Base-by-base conservation (phyloP, 1,140 invertebrate species). In the Reticulitermes speratus region DNA sequence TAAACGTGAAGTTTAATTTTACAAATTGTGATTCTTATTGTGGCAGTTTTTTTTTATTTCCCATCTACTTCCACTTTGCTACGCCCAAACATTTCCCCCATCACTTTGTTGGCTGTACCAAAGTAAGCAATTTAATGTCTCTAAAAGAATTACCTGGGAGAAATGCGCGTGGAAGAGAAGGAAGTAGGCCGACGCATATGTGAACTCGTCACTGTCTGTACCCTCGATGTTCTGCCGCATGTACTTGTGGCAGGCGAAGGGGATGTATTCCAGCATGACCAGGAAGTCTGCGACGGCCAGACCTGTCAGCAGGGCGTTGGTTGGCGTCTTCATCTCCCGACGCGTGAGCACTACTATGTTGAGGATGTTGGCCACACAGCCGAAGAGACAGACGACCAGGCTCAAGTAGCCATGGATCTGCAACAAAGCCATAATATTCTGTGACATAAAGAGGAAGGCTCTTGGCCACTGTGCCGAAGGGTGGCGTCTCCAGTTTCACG, bases 281-380 rank as follows among this genome's bases (percentile, higher is more conserved):
- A 98, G 92, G 75, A 98, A 93, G 90, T 99, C 97, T 3, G 97
- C 96, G 1, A 98, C 94, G 0, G 98, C 98, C n/a, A 99, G 92
- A 14, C 96, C 97, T 0, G 97, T 98, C 3, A 95, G 92, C 89
- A 97, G 97, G 83, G 95, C 94, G 90, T 99, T 99, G 14, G 97
- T 98, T 0, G 98, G 97, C 3, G 97, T 96, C 83, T 93, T 91
- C 97, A 99, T 98, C 89, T 98, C 96, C 11, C 95, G 92, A 16
- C 97, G 94, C 0, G 97, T 98, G 38, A 99, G 91, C 9, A 99
- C 97, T n/a, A 96, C 95, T 69, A 99, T 98, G 91, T 99, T 99
- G 86, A 99, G 93, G 2, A 96, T 93, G 90, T 99, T 99, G 83
- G 97, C 96, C 25, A 98, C 93, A 8, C 97, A 97, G 75, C 98